Evolutionary conservation across 2,113 vertebrate species (phyloP).

Genomic region (Cathartes aura): DNA sequence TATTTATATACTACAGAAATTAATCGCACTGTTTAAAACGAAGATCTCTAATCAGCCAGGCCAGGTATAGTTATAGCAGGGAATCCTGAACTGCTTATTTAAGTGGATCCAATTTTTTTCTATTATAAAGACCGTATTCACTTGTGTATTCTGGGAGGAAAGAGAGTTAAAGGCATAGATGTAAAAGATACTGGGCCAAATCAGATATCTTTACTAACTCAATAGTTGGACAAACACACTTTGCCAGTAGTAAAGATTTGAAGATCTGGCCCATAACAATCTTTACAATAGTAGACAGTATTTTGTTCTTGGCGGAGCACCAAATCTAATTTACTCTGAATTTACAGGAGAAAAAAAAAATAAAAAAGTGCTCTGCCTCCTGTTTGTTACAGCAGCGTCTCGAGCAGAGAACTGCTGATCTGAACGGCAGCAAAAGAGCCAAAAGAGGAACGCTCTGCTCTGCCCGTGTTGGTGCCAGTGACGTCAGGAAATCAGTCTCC

Average conservation of each 20-base stretch:
- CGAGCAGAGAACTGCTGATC: not conserved
- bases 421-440: not conserved
- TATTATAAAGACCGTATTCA: not conserved
- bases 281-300: slow-evolving; percentile 7
- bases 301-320: not conserved
- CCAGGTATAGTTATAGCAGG: not conserved
- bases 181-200: not conserved
- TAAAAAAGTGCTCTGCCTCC: not conserved
- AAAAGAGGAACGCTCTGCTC: not conserved
- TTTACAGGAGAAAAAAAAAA: not conserved
- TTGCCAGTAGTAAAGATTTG: slow-evolving; percentile 21
- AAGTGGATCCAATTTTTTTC: not conserved
- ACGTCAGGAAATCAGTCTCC: slow-evolving; percentile 23
- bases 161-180: not conserved
- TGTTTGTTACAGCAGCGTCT: not conserved
- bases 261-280: slow-evolving; percentile 26
- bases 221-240: slow-evolving; percentile 24
- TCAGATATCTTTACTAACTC: slow-evolving; percentile 21
- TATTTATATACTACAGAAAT: not conserved
- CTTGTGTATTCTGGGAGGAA: not conserved
- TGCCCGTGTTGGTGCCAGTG: not conserved
- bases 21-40: not conserved
- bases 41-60: not conserved
- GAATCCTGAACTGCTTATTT: not conserved
- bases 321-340: slow-evolving; percentile 52